A percentile compares a stretch with the other conserved stretches of the same genome.
These are phyloP conservation scores for Phocoena sinus DNA, from an alignment of 2,113 vertebrate species.

Conservation along the genomic window DNA sequence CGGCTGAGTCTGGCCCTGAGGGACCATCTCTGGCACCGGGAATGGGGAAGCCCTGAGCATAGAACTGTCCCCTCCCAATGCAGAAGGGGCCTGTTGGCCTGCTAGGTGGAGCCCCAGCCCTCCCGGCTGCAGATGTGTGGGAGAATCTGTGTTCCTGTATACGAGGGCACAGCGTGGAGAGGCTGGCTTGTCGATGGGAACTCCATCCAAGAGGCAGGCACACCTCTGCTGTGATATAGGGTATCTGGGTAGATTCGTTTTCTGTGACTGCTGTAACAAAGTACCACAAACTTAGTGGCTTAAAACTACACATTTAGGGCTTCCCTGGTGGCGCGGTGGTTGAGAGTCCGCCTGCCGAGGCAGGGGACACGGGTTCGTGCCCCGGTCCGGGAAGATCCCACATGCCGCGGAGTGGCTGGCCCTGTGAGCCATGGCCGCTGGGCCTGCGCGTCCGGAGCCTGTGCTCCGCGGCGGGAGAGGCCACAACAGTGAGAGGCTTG, in stretches of 20 bases:
- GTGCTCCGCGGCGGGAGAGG: too few species aligned
- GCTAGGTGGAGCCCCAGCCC: background rate
- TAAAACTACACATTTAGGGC: background rate
- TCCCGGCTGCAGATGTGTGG: background rate
- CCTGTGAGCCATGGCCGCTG: too few species aligned
- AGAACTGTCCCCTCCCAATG: rapidly evolving
- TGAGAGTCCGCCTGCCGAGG: too few species aligned
- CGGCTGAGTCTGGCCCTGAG: background rate
- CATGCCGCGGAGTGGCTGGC: too few species aligned
- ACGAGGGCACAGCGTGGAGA: rapidly evolving
- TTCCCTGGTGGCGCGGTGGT: too few species aligned
- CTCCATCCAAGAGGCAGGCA: rapidly evolving
- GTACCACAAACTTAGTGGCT: background rate
- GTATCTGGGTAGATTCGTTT: background rate
- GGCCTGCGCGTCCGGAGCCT: too few species aligned
- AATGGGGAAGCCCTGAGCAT: background rate
- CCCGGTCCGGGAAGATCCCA: too few species aligned
- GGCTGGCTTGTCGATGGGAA: background rate
- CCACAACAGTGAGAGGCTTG: too few species aligned
- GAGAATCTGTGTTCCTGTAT: background rate
- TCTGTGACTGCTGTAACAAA: background rate
- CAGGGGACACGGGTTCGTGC: too few species aligned
- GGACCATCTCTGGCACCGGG: background rate
- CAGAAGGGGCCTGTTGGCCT: background rate
- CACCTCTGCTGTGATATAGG: rapidly evolving